Conservation (phyloP, 2,113 vertebrate genomes). For the Regulus satrapa region DNA sequence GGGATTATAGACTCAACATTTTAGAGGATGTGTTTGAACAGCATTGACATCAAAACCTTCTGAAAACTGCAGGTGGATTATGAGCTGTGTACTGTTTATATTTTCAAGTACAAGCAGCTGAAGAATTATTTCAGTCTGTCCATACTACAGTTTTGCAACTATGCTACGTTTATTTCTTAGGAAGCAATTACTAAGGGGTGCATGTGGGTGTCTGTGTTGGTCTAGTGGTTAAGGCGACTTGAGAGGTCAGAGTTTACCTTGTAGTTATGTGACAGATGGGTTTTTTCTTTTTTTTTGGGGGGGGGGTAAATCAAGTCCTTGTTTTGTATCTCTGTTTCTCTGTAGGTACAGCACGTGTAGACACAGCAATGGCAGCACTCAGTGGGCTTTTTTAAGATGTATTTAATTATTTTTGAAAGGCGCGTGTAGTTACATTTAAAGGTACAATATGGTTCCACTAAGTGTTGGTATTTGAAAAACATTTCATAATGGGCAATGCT, state of each 20-base stretch:
- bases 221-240: neutral
- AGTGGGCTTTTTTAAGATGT: neutral
- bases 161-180: neutral
- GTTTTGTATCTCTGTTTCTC: neutral
- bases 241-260: neutral
- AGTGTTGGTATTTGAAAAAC: neutral
- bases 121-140: conserved; percentile 7
- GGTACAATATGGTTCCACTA: neutral
- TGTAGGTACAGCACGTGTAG: neutral
- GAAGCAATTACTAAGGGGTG: neutral
- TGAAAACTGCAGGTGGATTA: conserved; percentile 56
- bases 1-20: conserved; percentile 49
- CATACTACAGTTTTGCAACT: neutral
- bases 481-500: neutral
- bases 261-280: neutral
- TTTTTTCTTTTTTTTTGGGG: no score
- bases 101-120: conserved; percentile 16
- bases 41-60: conserved; percentile 38
- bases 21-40: conserved; percentile 39
- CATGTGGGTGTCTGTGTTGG: neutral
- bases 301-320: neutral
- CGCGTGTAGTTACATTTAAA: neutral
- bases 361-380: neutral
- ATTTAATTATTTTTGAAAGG: neutral
- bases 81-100: conserved; percentile 42